A percentile compares a stretch with the other conserved stretches of the same genome.
Conservation (phyloP, 1,140 invertebrate species). For the Anoplophora glabripennis region DNA sequence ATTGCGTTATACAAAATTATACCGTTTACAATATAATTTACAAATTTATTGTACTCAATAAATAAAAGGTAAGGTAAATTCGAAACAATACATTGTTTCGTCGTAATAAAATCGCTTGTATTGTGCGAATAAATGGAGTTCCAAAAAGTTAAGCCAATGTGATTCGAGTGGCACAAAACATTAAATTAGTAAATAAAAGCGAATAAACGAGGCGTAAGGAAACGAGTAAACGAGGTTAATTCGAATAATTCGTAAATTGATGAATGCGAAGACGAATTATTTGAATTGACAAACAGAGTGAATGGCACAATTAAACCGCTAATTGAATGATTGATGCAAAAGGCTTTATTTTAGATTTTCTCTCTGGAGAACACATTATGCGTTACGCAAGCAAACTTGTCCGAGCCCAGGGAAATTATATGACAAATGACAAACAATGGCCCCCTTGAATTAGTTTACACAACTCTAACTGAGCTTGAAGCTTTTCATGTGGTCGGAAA, state of each 20-base stretch:
- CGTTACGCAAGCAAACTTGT: conserved; percentile 5
- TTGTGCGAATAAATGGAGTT: background rate
- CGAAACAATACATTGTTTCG: no score
- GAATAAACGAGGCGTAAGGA: conserved; percentile 17
- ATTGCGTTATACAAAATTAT: no score
- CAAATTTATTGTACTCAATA: no score
- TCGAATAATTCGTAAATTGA: conserved; percentile 34
- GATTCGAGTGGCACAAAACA: conserved; percentile 3
- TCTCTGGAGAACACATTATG: conserved; percentile 15
- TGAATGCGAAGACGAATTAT: conserved; percentile 34
- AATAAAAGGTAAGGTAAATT: no score
- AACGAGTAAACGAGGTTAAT: conserved; percentile 19
- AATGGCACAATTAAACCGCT: conserved; percentile 43
- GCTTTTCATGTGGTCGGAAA: conserved; percentile 14
- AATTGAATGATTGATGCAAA: conserved; percentile 44
- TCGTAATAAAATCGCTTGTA: no score
- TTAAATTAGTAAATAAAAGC: conserved; percentile 16
- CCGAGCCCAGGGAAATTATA: conserved; percentile 17
- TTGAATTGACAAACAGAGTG: conserved; percentile 43
- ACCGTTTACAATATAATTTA: no score
- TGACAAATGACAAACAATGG: conserved; percentile 31
- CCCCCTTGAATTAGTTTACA: conserved; percentile 27
- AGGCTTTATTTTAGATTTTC: conserved; percentile 15
- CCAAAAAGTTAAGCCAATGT: background rate
- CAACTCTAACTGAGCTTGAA: conserved; percentile 12